A percentile compares a stretch with the other conserved stretches of the same genome.
Conservation (phyloP, 2,113 vertebrate species). For the Xenus cinereus region DNA sequence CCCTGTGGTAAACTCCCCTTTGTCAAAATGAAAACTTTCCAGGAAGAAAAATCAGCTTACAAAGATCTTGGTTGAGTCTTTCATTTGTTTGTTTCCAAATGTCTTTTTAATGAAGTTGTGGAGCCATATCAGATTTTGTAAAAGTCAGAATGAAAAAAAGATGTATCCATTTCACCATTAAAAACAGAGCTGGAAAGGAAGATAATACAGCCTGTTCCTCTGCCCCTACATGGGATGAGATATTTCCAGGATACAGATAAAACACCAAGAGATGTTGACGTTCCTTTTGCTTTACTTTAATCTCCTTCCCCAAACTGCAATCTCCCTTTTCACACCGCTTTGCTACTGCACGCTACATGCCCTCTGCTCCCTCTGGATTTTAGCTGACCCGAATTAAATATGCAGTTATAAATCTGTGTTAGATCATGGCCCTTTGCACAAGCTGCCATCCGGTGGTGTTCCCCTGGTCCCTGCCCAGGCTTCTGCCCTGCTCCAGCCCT, state of each 20-base stretch:
- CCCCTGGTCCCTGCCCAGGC: no score
- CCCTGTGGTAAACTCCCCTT: not conserved
- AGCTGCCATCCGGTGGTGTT: not conserved
- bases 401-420: not conserved
- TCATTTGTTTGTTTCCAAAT: slow-evolving; percentile 17
- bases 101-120: not conserved
- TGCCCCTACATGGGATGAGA: not conserved
- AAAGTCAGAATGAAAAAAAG: slow-evolving; percentile 14
- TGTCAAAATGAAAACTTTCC: not conserved
- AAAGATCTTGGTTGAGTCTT: not conserved
- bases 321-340: not conserved
- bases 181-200: not conserved
- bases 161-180: not conserved
- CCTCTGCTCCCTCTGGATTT: not conserved
- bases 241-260: not conserved
- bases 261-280: accelerated
- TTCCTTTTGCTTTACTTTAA: not conserved
- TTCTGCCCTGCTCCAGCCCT: not conserved
- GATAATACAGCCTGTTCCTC: not conserved
- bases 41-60: not conserved
- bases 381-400: not conserved
- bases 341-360: accelerated
- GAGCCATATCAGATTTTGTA: not conserved
- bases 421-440: not conserved
- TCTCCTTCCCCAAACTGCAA: not conserved